These are phyloP conservation scores for Leistus spinibarbis DNA, from an alignment of 2,888 invertebrate genomes.

Conservation along the genomic window DNA sequence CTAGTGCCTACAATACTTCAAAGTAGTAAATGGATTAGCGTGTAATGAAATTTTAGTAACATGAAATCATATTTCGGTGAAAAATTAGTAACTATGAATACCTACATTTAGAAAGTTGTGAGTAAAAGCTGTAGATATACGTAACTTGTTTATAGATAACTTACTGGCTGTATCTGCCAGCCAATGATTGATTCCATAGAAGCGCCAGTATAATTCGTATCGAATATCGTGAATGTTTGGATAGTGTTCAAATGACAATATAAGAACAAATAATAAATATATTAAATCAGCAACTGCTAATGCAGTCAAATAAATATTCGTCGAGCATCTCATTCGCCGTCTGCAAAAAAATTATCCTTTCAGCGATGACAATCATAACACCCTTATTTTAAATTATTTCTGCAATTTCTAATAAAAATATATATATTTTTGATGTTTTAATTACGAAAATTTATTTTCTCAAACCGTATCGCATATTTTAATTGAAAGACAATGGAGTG, in stretches of 20 bases:
- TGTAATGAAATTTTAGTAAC: neutral
- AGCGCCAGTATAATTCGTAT: slow-evolving; percentile 64
- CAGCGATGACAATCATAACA: no score
- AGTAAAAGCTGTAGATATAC: neutral
- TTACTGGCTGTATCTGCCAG: slow-evolving; percentile 71
- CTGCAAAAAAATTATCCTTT: slow-evolving; percentile 47
- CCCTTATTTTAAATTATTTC: no score
- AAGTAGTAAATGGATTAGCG: neutral
- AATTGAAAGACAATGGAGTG: no score
- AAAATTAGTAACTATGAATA: neutral
- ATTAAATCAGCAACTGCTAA: slow-evolving; percentile 74
- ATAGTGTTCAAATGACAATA: slow-evolving; percentile 67
- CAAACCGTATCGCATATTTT: no score
- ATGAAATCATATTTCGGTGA: neutral
- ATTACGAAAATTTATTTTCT: no score
- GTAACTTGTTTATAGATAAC: slow-evolving; percentile 47
- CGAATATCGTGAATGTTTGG: slow-evolving; percentile 61
- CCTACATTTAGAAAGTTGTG: neutral
- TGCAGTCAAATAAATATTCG: slow-evolving; percentile 75
- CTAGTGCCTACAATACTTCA: neutral
- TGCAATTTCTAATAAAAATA: no score
- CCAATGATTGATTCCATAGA: slow-evolving; percentile 66
- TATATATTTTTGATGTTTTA: no score
- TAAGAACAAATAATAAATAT: slow-evolving; percentile 69
- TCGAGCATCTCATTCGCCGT: slow-evolving; percentile 74